Evolutionary conservation across 1,140 invertebrate genomes (phyloP), one percentile per base, ranked within the genome.

Genomic region (Trigoniulus corallinus): DNA sequence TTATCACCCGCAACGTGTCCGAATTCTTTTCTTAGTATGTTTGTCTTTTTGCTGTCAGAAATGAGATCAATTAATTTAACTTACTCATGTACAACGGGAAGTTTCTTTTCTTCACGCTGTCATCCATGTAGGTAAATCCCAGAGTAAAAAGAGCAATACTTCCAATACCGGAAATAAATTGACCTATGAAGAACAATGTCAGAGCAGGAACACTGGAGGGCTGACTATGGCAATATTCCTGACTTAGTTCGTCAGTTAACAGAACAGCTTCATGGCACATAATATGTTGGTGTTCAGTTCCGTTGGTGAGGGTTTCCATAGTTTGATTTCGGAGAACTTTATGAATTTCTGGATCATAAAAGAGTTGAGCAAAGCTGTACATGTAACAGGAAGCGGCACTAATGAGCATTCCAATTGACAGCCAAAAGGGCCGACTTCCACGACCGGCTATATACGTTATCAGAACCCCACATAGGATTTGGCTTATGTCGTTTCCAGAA

Each of bases 401-500:
- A 22, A 64, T n/a, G n/a, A 61, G 40, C 45, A 60, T 54, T 27
- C 79, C 78, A 61, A 72, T 69, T 15, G 78, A 75, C 41, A 82
- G 76, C 75, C 79, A 79, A 48, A 69, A 59, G 1, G 77, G 76
- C 44, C 76, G 65, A 58, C 78, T 72, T 22, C 74, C 70, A 13
- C 69, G 68, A 26, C 71, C 71, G n/a, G 75, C 76, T 49, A 72
- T 73, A 54, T 77, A 78, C 3, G 72, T 72, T n/a, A 79, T 58
- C 18, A 77, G 56, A 50, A 75, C 53, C n/a, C 72, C 74, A 12
- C 76, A 61, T 47, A 81, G 54, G 52, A 79, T 77, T 64, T 81
- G 77, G 48, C 77, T 79, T 56, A 81, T 74, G 66, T 81, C 78
- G 65, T 82, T 80, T 22, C 79, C 78, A 45, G 77, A 79, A 7